Evolutionary conservation across 2,888 invertebrate genomes (phyloP).

Genomic region (Pristionchus entomophagus): DNA sequence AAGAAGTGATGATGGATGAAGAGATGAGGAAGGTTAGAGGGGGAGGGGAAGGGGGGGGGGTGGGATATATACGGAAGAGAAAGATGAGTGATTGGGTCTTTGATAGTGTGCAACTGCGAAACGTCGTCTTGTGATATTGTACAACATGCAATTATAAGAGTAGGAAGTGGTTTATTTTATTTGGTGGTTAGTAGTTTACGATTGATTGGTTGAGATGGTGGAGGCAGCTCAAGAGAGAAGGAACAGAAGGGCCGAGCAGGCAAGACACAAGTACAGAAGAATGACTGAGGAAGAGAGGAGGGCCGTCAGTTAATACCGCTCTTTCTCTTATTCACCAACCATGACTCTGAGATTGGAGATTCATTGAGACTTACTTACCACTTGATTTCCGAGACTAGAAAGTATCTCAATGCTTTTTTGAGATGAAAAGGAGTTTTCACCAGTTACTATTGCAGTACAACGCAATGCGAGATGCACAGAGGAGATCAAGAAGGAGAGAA

Average conservation of each 20-base stretch:
- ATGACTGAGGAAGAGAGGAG: constrained; percentile 57
- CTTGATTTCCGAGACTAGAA: too few relatives aligned
- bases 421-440: too few relatives aligned
- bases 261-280: constrained; percentile 60
- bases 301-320: neutral
- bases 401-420: too few relatives aligned
- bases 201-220: neutral
- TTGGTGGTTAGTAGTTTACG: too few relatives aligned
- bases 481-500: constrained; percentile 42
- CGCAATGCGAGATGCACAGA: constrained; percentile 59
- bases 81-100: constrained; percentile 44
- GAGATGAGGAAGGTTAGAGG: constrained; percentile 49
- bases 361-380: too few relatives aligned
- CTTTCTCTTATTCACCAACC: neutral
- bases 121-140: too few relatives aligned
- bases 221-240: constrained; percentile 49
- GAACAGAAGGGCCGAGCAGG: constrained; percentile 57
- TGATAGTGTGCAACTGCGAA: too few relatives aligned
- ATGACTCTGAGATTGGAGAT: neutral
- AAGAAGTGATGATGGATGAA: constrained; percentile 50
- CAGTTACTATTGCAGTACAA: constrained; percentile 61
- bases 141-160: too few relatives aligned
- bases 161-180: too few relatives aligned
- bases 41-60: constrained; percentile 49
- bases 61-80: constrained; percentile 32